Evolutionary conservation across 1,140 invertebrate genomes (phyloP).

Genomic region (Drosophila navojoa): DNA sequence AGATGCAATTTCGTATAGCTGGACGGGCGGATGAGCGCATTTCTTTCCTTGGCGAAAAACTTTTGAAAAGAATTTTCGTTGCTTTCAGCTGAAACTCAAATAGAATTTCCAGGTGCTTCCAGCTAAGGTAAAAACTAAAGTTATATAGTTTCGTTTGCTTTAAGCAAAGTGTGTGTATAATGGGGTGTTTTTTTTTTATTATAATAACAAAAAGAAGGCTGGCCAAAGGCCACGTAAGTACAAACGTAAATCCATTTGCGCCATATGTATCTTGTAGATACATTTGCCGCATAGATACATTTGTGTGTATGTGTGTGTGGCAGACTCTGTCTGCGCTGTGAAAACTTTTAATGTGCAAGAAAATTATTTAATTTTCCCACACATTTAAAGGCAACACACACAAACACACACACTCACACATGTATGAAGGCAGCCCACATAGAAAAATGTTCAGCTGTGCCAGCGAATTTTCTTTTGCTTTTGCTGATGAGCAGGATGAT

Average conservation of each 20-base stretch:
- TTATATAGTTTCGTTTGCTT: background rate
- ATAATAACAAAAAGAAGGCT: background rate
- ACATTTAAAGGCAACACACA: slow-evolving; percentile 33
- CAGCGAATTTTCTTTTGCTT: slow-evolving; percentile 49
- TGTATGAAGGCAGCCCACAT: slow-evolving; percentile 11
- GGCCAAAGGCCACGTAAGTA: slow-evolving; percentile 64
- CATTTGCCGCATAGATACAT: slow-evolving; percentile 41
- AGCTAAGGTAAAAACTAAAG: background rate
- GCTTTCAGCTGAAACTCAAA: background rate
- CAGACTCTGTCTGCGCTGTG: slow-evolving; percentile 63
- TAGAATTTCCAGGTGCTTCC: background rate
- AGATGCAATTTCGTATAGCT: slow-evolving; percentile 27
- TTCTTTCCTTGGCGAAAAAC: too few relatives aligned
- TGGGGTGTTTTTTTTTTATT: background rate
- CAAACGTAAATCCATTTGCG: slow-evolving; percentile 68
- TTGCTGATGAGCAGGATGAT: slow-evolving; percentile 15
- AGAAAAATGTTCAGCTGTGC: slow-evolving; percentile 36
- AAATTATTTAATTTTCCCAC: slow-evolving; percentile 82
- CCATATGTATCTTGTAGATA: slow-evolving; percentile 77
- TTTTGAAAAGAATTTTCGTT: background rate
- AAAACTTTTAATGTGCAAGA: slow-evolving; percentile 79
- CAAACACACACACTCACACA: too few relatives aligned
- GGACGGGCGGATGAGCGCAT: background rate
- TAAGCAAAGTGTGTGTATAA: slow-evolving; percentile 7
- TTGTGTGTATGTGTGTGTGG: slow-evolving; percentile 3